Percentiles rank a stretch among this genome's conserved stretches.
phyloP scores from a whole-genome alignment of 2,113 vertebrate species.

The Lepus timidus region DNA sequence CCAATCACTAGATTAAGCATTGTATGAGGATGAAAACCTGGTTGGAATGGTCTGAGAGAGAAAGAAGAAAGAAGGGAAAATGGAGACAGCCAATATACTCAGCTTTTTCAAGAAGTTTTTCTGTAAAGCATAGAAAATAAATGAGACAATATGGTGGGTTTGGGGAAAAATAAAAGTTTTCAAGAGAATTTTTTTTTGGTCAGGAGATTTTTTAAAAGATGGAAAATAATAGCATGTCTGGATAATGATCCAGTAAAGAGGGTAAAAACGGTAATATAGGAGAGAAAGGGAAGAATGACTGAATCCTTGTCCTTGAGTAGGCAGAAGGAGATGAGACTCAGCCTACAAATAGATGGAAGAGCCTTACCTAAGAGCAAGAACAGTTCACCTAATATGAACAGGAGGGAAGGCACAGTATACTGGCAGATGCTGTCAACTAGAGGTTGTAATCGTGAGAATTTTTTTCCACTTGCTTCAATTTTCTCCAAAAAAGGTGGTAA shows the following conservation, averaged over 20 bases:
- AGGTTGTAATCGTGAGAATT: not conserved
- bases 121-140: not conserved
- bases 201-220: not conserved
- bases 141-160: not conserved
- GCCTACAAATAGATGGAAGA: not conserved
- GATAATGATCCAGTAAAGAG: not conserved
- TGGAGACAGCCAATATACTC: not conserved
- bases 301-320: not conserved
- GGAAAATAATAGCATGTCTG: not conserved
- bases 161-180: not conserved
- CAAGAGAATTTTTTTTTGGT: not conserved
- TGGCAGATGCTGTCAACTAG: not conserved
- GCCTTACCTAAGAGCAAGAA: not conserved
- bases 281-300: not conserved
- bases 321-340: not conserved
- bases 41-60: not conserved
- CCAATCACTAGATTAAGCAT: too few species aligned
- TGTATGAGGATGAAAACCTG: not conserved
- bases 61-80: not conserved
- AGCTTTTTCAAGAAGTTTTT: not conserved
- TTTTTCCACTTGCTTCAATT: not conserved
- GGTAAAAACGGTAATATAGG: not conserved
- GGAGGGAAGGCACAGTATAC: not conserved
- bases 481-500: not conserved
- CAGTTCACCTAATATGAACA: not conserved